Conservation (phyloP, 2,113 vertebrate genomes). For the Gila orcuttii region DNA sequence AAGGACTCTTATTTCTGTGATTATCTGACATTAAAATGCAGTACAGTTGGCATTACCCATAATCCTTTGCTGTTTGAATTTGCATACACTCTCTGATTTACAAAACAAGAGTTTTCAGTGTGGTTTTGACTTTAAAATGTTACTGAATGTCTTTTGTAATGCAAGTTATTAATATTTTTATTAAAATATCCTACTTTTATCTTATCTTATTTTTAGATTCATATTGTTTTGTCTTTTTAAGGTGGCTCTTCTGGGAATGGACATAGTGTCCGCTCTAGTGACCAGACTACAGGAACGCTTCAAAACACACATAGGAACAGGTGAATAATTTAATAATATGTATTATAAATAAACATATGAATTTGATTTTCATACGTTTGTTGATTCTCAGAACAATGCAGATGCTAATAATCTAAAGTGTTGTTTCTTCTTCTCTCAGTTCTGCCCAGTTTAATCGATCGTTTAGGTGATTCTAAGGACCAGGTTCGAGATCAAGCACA, state of each 20-base stretch:
- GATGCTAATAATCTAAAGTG: not conserved
- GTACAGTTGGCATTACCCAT: slow-evolving; percentile 63
- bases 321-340: slow-evolving; percentile 68
- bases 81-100: not conserved
- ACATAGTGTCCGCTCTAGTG: slow-evolving; percentile 88
- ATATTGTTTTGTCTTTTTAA: slow-evolving; percentile 65
- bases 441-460: slow-evolving; percentile 92
- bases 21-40: not conserved
- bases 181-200: not conserved
- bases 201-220: not conserved
- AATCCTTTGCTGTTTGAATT: slow-evolving; percentile 65
- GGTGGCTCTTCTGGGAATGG: slow-evolving; percentile 94
- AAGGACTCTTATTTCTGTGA: not conserved
- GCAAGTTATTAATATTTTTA: not conserved
- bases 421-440: slow-evolving; percentile 70
- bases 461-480: slow-evolving; percentile 94
- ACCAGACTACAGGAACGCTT: slow-evolving; percentile 90
- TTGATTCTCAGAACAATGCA: not conserved
- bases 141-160: not conserved
- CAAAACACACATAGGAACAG: slow-evolving; percentile 91
- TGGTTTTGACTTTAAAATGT: not conserved
- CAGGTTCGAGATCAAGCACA: slow-evolving; percentile 95
- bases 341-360: not conserved
- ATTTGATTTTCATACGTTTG: not conserved
- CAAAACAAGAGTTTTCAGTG: not conserved